A percentile compares a stretch with the other conserved stretches of the same genome.
phyloP scores from a whole-genome alignment of 2,888 invertebrate genomes.

The Campaea margaritaria region DNA sequence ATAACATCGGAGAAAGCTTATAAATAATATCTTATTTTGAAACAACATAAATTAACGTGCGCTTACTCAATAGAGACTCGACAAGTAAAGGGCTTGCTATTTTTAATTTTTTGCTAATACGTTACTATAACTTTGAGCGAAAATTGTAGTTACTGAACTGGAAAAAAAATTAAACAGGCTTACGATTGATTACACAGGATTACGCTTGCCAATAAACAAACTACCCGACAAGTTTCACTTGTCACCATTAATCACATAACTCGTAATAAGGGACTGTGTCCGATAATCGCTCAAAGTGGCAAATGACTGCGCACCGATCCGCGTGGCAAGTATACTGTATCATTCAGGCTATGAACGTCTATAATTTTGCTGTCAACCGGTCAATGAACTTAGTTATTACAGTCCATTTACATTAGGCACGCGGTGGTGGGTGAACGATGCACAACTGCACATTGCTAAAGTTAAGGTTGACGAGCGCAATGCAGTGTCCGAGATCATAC shows the following conservation, averaged over 20 bases:
- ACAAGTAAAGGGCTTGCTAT: no score
- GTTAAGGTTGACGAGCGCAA: no score
- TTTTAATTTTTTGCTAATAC: no score
- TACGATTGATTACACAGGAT: no score
- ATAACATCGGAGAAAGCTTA: slow-evolving; percentile 30
- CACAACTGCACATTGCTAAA: no score
- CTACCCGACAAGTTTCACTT: slow-evolving; percentile 21
- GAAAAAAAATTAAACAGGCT: no score
- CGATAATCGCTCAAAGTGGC: slow-evolving; percentile 26
- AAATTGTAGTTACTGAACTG: no score
- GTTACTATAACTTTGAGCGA: no score
- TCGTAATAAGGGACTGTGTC: slow-evolving; percentile 21
- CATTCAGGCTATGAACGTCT: slow-evolving; percentile 10
- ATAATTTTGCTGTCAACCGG: slow-evolving; percentile 16
- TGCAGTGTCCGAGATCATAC: no score
- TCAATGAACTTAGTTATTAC: slow-evolving; percentile 12
- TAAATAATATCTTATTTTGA: slow-evolving; percentile 5
- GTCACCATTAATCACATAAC: slow-evolving; percentile 16
- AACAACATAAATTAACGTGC: no score
- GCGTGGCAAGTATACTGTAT: slow-evolving; percentile 10
- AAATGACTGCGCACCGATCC: slow-evolving; percentile 19
- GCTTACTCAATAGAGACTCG: no score
- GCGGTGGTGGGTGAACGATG: no score
- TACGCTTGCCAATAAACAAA: background rate
- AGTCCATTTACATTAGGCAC: background rate